phyloP scores from a whole-genome alignment of 2,888 invertebrate species.

The Amaurobius ferox region DNA sequence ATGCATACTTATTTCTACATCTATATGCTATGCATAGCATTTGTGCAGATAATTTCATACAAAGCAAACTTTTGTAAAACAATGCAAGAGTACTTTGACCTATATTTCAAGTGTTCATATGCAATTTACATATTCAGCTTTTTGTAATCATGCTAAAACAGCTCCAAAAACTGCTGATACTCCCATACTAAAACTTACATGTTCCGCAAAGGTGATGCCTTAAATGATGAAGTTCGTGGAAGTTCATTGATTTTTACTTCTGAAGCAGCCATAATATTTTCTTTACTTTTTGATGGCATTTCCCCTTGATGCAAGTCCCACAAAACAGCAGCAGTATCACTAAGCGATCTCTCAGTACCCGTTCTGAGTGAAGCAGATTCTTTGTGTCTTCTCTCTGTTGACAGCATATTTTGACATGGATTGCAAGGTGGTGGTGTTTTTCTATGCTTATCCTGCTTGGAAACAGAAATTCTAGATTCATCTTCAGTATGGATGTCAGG shows the following conservation, averaged over 20 bases:
- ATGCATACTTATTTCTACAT: too few relatives aligned
- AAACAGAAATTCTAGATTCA: constrained; percentile 24
- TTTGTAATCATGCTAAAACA: neutral
- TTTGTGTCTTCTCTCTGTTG: constrained; percentile 23
- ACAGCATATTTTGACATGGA: neutral
- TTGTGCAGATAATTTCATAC: too few relatives aligned
- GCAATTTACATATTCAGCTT: too few relatives aligned
- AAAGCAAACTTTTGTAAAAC: too few relatives aligned
- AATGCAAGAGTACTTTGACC: too few relatives aligned
- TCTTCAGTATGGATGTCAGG: constrained; percentile 25
- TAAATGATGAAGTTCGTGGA: constrained; percentile 38
- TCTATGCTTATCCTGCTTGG: neutral
- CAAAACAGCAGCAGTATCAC: constrained; percentile 66
- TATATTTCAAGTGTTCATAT: too few relatives aligned
- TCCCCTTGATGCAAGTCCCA: constrained; percentile 67
- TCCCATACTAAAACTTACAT: constrained; percentile 52
- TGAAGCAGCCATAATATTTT: constrained; percentile 48
- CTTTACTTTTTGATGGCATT: constrained; percentile 43
- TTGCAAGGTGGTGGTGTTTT: constrained; percentile 15
- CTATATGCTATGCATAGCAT: too few relatives aligned
- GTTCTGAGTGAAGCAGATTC: constrained; percentile 41
- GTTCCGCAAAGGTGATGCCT: constrained; percentile 66
- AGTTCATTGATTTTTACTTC: constrained; percentile 66
- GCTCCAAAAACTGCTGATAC: neutral
- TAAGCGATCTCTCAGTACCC: constrained; percentile 58